Evolutionary conservation across 2,797 vertebrate species (phyloP).

Genomic region (Rallus crepitans): DNA sequence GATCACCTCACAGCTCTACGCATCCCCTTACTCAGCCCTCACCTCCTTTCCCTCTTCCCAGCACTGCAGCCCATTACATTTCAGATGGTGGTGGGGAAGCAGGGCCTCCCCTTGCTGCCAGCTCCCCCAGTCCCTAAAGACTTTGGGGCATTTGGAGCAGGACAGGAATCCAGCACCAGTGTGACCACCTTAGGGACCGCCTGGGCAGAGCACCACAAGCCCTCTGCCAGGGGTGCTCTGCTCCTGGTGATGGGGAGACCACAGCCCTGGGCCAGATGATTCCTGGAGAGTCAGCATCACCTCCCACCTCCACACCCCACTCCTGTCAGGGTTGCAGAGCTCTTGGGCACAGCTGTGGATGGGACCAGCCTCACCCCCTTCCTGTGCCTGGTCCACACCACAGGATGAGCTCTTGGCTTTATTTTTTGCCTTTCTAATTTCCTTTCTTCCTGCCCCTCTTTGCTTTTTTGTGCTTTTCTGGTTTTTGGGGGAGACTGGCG

Average conservation of each 20-base stretch:
- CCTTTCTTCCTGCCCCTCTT: conserved; percentile 24
- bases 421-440: conserved; percentile 59
- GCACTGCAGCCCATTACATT: not conserved
- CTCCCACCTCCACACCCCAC: accelerated
- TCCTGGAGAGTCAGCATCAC: not conserved
- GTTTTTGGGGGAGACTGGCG: conserved; percentile 20
- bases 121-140: not conserved
- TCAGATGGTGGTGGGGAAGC: not conserved
- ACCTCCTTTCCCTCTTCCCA: not conserved
- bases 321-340: not conserved
- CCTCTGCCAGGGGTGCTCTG: not conserved
- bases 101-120: accelerated
- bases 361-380: not conserved
- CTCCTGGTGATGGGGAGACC: not conserved
- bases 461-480: conserved; percentile 34
- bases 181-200: not conserved
- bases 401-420: conserved; percentile 37
- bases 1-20: no score
- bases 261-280: accelerated
- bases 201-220: accelerated
- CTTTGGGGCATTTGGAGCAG: not conserved
- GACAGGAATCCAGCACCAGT: not conserved
- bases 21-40: not conserved
- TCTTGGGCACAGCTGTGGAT: accelerated
- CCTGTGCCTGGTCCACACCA: not conserved